Percentiles rank a stretch among this genome's conserved stretches.
Conservation (phyloP, 1,140 invertebrate genomes). For the Myzus persicae region DNA sequence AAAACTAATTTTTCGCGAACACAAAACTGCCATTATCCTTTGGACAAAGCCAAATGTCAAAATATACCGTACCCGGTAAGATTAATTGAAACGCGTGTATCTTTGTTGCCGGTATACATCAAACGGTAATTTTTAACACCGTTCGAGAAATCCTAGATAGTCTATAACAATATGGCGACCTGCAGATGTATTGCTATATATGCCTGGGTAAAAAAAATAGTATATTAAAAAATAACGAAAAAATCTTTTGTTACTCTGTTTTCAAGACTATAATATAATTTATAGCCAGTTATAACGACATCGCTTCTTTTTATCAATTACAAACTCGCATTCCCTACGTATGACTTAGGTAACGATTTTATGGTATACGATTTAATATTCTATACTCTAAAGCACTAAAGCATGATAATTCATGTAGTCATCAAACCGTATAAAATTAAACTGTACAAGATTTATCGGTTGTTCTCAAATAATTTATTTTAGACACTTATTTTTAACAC, state of each 20-base stretch:
- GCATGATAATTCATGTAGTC: neutral
- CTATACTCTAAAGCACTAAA: no score
- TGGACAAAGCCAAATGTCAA: neutral
- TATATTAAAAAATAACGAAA: neutral
- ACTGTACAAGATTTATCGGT: neutral
- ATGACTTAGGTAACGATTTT: neutral
- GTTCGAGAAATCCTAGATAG: neutral
- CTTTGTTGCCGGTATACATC: neutral
- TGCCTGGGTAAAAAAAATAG: neutral
- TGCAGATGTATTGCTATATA: neutral
- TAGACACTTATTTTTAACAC: neutral
- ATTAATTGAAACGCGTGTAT: neutral
- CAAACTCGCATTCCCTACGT: neutral
- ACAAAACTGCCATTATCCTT: neutral
- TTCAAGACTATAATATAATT: neutral
- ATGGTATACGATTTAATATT: neutral
- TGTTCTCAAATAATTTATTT: neutral
- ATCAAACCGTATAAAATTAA: neutral
- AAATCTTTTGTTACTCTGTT: neutral
- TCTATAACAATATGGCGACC: neutral
- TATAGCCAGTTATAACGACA: neutral
- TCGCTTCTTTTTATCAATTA: neutral
- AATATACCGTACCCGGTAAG: neutral
- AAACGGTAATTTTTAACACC: neutral
- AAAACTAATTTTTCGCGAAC: neutral